Evolutionary conservation across 2,888 invertebrate genomes (phyloP).

Genomic region (Agrochola circellaris): DNA sequence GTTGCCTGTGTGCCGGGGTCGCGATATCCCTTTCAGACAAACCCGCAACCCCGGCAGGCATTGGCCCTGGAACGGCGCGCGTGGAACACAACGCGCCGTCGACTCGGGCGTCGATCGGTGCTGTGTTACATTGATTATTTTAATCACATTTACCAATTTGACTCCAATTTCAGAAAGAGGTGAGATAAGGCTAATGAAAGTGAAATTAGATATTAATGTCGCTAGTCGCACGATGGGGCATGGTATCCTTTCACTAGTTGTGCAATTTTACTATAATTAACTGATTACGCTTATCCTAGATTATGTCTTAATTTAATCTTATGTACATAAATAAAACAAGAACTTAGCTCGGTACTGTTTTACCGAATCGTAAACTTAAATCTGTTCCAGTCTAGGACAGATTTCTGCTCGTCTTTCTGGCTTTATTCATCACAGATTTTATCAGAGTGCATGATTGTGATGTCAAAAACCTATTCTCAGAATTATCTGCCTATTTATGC

Average conservation of each 20-base stretch:
- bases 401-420: not conserved
- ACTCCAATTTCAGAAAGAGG: conserved; percentile 15
- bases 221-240: conserved; percentile 7
- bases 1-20: too few species aligned
- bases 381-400: not conserved
- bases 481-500: not conserved
- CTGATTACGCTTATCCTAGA: too few species aligned
- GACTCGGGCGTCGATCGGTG: too few species aligned
- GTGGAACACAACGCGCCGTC: too few species aligned
- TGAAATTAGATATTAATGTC: conserved; percentile 41
- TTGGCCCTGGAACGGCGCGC: too few species aligned
- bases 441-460: not conserved
- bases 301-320: too few species aligned
- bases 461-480: not conserved
- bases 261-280: conserved; percentile 23
- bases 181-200: conserved; percentile 24
- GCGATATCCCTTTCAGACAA: too few species aligned
- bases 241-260: conserved; percentile 22
- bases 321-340: not conserved
- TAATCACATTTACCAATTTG: conserved; percentile 16
- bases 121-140: conserved; percentile 19
- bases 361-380: not conserved
- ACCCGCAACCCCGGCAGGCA: too few species aligned
- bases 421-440: not conserved
- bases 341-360: not conserved